These are phyloP conservation scores for Drosophila paucipuncta DNA, from an alignment of 2,888 invertebrate species.

Conservation along the genomic window DNA sequence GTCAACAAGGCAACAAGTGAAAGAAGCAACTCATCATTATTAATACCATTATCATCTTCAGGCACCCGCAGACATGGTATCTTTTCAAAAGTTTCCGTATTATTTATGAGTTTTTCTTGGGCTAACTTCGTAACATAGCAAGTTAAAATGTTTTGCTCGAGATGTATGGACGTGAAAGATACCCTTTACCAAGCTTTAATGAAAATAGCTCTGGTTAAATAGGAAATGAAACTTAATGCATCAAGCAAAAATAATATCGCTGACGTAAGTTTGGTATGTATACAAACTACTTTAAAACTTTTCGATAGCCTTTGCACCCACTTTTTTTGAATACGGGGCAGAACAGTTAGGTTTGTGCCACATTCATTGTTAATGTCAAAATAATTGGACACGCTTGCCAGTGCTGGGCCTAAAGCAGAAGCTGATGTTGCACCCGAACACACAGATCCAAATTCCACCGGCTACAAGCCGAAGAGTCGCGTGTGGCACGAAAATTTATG, in stretches of 20 bases:
- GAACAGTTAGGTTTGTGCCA: conserved; percentile 64
- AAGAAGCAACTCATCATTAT: conserved; percentile 48
- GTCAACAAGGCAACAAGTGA: conserved; percentile 70
- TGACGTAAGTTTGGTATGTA: not conserved
- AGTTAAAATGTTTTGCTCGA: not conserved
- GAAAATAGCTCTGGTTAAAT: not conserved
- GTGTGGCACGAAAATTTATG: conserved; percentile 82
- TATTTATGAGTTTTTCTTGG: conserved; percentile 39
- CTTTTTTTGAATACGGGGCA: conserved; percentile 17
- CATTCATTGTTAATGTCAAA: conserved; percentile 83
- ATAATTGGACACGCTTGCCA: conserved; percentile 82
- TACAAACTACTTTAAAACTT: not conserved
- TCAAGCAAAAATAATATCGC: not conserved
- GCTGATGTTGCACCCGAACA: conserved; percentile 45
- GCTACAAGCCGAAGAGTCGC: conserved; percentile 52
- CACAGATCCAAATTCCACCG: conserved; percentile 23
- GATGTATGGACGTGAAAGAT: not conserved
- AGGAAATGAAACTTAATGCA: not conserved
- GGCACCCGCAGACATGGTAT: conserved; percentile 52
- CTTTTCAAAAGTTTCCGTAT: conserved; percentile 53
- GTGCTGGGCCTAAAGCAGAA: conserved; percentile 35
- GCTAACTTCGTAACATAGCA: conserved; percentile 11
- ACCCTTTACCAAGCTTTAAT: not conserved
- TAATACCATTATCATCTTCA: conserved; percentile 34
- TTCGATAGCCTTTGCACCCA: not conserved